Conservation (phyloP, 2,888 invertebrate species). For the Diploptera punctata region DNA sequence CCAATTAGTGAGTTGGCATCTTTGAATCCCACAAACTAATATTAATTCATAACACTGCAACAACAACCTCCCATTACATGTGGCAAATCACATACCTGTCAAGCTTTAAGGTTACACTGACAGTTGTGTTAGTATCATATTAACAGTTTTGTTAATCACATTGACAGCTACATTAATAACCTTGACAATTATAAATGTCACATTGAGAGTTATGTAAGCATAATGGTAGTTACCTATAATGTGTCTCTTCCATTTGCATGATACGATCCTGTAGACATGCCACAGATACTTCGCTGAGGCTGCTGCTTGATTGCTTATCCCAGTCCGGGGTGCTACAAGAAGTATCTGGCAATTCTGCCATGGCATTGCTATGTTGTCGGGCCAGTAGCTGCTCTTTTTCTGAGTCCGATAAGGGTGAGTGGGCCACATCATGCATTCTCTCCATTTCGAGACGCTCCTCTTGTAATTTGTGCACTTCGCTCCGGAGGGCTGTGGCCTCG, state of each 20-base stretch:
- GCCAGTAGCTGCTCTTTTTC: slow-evolving; percentile 79
- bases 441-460: slow-evolving; percentile 47
- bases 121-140: too few species aligned
- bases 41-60: too few species aligned
- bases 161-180: too few species aligned
- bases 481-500: slow-evolving; percentile 19
- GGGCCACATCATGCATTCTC: slow-evolving; percentile 80
- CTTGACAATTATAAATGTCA: background rate
- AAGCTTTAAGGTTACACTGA: too few species aligned
- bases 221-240: slow-evolving; percentile 71
- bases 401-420: slow-evolving; percentile 82
- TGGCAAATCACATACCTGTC: too few species aligned
- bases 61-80: too few species aligned
- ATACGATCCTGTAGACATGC: slow-evolving; percentile 94
- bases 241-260: slow-evolving; percentile 91
- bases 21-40: too few species aligned
- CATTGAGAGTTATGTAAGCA: background rate
- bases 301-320: slow-evolving; percentile 91
- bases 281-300: slow-evolving; percentile 87
- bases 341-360: slow-evolving; percentile 71
- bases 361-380: slow-evolving; percentile 76
- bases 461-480: slow-evolving; percentile 12
- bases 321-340: slow-evolving; percentile 82
- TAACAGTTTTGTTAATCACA: too few species aligned
- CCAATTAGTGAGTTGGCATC: too few species aligned